A percentile compares a stretch with the other conserved stretches of the same genome.
phyloP scores from a whole-genome alignment of 2,888 invertebrate species.

The Cynaeus angustus region DNA sequence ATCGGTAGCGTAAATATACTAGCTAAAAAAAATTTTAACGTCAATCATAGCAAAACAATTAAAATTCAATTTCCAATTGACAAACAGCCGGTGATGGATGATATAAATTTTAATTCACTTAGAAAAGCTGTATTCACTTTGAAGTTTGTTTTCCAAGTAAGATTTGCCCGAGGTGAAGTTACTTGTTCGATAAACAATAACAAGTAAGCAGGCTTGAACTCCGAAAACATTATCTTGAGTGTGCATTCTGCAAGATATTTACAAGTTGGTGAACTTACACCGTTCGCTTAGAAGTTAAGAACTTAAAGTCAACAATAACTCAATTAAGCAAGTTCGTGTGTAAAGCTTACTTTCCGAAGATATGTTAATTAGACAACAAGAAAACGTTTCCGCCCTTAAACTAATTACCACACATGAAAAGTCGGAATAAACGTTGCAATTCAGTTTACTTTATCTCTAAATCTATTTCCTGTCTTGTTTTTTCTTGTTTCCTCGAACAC shows the following conservation, averaged over 20 bases:
- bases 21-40: not conserved
- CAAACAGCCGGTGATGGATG: slow-evolving; percentile 6
- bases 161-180: slow-evolving; percentile 49
- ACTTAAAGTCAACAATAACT: slow-evolving; percentile 50
- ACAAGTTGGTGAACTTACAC: slow-evolving; percentile 41
- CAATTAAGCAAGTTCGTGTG: slow-evolving; percentile 41
- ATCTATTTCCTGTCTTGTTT: slow-evolving; percentile 26
- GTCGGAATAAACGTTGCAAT: too few species aligned
- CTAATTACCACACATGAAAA: too few species aligned
- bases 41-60: too few species aligned
- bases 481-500: slow-evolving; percentile 20
- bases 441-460: not conserved
- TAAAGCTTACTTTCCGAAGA: slow-evolving; percentile 31
- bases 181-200: slow-evolving; percentile 52
- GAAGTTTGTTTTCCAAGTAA: slow-evolving; percentile 51
- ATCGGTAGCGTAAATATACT: too few species aligned
- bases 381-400: not conserved
- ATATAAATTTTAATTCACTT: slow-evolving; percentile 28
- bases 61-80: not conserved
- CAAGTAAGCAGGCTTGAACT: slow-evolving; percentile 49
- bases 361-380: slow-evolving; percentile 41
- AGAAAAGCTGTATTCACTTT: slow-evolving; percentile 21
- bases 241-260: slow-evolving; percentile 48
- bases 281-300: slow-evolving; percentile 41
- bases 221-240: slow-evolving; percentile 49